A percentile compares a stretch with the other conserved stretches of the same genome.
phyloP scores from a whole-genome alignment of 1,140 invertebrate genomes.

The Fopius arisanus region DNA sequence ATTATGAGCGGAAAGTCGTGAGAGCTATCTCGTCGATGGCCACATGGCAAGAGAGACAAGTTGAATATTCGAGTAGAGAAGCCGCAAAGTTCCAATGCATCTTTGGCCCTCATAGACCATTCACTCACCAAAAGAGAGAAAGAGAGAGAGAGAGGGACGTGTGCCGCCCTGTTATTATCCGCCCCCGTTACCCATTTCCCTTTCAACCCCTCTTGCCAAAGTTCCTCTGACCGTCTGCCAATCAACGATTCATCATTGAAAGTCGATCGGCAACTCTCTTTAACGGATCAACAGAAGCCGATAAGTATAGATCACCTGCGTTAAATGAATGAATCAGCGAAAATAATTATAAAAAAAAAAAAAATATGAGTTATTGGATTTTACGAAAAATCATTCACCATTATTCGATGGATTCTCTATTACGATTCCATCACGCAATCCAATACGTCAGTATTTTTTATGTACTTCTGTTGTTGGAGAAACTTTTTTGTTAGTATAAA shows the following conservation, averaged over 20 bases:
- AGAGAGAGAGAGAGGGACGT: conserved; percentile 1
- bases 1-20: conserved; percentile 54
- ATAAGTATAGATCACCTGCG: conserved; percentile 57
- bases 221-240: conserved; percentile 46
- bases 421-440: neutral
- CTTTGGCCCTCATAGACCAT: conserved; percentile 35
- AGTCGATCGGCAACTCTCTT: conserved; percentile 31
- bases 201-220: conserved; percentile 49
- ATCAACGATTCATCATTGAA: conserved; percentile 62
- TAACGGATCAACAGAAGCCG: conserved; percentile 41
- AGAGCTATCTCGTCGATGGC: conserved; percentile 45
- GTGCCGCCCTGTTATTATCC: conserved; percentile 65
- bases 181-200: conserved; percentile 61
- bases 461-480: neutral
- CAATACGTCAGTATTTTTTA: neutral
- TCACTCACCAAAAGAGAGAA: neutral
- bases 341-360: conserved; percentile 6
- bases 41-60: conserved; percentile 54
- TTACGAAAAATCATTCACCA: neutral
- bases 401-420: neutral
- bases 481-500: neutral
- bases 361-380: neutral
- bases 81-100: conserved; percentile 38
- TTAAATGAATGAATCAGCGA: conserved; percentile 31
- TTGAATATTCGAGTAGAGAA: neutral